These are phyloP conservation scores for Penaeus vannamei DNA, from an alignment of 1,140 invertebrate genomes.

Conservation along the genomic window DNA sequence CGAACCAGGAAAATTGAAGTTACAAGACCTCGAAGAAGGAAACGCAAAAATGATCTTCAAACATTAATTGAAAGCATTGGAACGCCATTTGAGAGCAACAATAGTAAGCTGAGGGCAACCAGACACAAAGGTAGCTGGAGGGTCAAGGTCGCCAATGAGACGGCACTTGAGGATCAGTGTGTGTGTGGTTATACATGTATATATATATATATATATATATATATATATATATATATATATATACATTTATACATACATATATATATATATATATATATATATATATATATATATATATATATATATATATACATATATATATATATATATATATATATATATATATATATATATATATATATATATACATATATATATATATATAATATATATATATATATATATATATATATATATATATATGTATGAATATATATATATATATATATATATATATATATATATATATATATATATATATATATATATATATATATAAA, in stretches of 20 bases:
- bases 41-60: too few relatives aligned
- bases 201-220: not conserved
- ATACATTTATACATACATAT: not conserved
- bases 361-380: conserved; percentile 21
- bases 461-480: not conserved
- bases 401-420: conserved; percentile 22
- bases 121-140: too few relatives aligned
- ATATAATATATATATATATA: conserved; percentile 22
- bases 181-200: too few relatives aligned
- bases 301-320: conserved; percentile 3
- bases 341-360: not conserved
- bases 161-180: not conserved
- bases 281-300: not conserved
- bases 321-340: not conserved
- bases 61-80: too few relatives aligned
- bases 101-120: too few relatives aligned
- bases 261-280: not conserved
- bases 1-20: too few relatives aligned
- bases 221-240: not conserved
- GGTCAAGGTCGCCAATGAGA: not conserved
- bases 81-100: too few relatives aligned
- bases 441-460: not conserved
- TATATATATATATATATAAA: too few relatives aligned
- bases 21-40: too few relatives aligned
- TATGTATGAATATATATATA: not conserved